phyloP scores from a whole-genome alignment of 1,140 invertebrate species.

The Hylyphantes graminicola region DNA sequence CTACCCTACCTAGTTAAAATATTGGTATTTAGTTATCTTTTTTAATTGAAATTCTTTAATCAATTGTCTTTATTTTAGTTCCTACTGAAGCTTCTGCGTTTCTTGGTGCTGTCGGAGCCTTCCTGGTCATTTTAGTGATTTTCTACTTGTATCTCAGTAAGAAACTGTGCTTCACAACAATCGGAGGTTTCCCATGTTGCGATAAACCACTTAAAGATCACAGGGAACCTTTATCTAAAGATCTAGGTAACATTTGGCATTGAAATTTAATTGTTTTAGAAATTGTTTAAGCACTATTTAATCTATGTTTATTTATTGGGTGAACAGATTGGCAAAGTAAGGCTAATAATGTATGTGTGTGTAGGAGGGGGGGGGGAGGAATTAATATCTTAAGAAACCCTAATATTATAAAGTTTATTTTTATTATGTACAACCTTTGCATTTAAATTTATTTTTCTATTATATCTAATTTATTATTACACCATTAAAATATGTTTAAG shows the following conservation, averaged over 20 bases:
- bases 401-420: too few relatives aligned
- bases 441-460: too few relatives aligned
- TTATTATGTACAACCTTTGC: too few relatives aligned
- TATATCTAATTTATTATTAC: too few relatives aligned
- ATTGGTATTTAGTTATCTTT: not conserved
- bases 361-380: too few relatives aligned
- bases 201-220: slow-evolving; percentile 70
- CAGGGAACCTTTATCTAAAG: slow-evolving; percentile 66
- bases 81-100: slow-evolving; percentile 81
- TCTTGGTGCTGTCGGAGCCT: slow-evolving; percentile 80
- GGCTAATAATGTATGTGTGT: too few relatives aligned
- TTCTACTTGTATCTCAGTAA: slow-evolving; percentile 84
- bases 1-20: not conserved
- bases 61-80: slow-evolving; percentile 70
- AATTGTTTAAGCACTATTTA: too few relatives aligned
- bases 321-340: too few relatives aligned
- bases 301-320: too few relatives aligned
- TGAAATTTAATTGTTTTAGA: too few relatives aligned
- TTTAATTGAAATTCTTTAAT: not conserved
- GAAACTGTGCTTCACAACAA: slow-evolving; percentile 77
- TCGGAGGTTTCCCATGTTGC: slow-evolving; percentile 74
- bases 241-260: slow-evolving; percentile 65
- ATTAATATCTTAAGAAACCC: too few relatives aligned
- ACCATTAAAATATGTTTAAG: too few relatives aligned
- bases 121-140: slow-evolving; percentile 80